phyloP scores from a whole-genome alignment of 2,888 invertebrate genomes.

The Sylvicola cinctus region DNA sequence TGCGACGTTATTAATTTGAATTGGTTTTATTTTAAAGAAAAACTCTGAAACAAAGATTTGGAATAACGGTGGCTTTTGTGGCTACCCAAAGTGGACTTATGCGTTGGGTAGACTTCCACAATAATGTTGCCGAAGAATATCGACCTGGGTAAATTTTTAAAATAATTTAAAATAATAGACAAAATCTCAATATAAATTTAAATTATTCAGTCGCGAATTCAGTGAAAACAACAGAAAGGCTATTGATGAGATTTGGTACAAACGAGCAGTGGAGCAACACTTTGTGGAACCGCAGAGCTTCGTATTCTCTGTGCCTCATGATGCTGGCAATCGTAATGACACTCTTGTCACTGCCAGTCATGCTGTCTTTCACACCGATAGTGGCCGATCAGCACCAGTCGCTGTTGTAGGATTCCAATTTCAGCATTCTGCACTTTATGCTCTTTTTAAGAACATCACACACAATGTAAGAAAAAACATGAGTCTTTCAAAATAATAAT shows the following conservation, averaged over 20 bases:
- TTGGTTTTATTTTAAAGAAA: slow-evolving; percentile 15
- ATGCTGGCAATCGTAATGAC: slow-evolving; percentile 23
- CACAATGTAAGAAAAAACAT: slow-evolving; percentile 33
- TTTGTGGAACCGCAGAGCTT: slow-evolving; percentile 57
- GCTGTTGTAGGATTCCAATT: slow-evolving; percentile 64
- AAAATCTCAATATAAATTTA: neutral
- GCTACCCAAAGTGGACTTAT: slow-evolving; percentile 81
- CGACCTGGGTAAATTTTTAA: slow-evolving; percentile 18
- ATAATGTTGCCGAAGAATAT: slow-evolving; percentile 29
- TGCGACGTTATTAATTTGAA: too few relatives aligned
- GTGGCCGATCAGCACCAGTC: slow-evolving; percentile 37
- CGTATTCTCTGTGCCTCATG: slow-evolving; percentile 50
- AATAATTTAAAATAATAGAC: neutral
- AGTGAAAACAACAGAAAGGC: slow-evolving; percentile 53
- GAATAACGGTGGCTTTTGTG: slow-evolving; percentile 67
- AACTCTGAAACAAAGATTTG: slow-evolving; percentile 65
- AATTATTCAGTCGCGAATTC: slow-evolving; percentile 37
- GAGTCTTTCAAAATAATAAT: neutral
- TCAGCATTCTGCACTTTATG: slow-evolving; percentile 51
- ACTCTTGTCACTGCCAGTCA: slow-evolving; percentile 70
- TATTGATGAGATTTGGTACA: slow-evolving; percentile 79
- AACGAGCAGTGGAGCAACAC: slow-evolving; percentile 70
- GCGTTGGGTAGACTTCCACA: slow-evolving; percentile 61
- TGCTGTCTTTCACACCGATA: slow-evolving; percentile 50
- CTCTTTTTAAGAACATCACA: slow-evolving; percentile 62